Conservation (phyloP, 2,888 invertebrate genomes). For the Bhutanitis thaidina region DNA sequence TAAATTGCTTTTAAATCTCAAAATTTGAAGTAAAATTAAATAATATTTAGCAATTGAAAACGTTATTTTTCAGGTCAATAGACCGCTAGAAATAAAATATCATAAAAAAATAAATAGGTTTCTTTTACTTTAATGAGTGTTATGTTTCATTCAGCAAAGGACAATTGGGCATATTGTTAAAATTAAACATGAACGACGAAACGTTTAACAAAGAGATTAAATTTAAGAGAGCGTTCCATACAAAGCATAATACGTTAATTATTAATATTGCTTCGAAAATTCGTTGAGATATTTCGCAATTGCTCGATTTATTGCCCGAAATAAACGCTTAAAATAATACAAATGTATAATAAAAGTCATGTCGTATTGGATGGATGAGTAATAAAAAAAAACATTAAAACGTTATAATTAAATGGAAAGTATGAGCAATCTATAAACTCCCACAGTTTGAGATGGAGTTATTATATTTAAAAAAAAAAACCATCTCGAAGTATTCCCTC, state of each 20-base stretch:
- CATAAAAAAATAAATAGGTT: neutral
- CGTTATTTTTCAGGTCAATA: neutral
- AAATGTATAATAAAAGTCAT: constrained; percentile 46
- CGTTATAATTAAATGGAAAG: constrained; percentile 22
- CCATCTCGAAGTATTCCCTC: neutral
- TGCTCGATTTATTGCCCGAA: constrained; percentile 38
- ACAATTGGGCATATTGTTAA: neutral
- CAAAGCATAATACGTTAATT: constrained; percentile 21
- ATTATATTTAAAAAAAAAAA: neutral
- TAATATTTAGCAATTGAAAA: neutral
- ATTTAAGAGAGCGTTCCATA: constrained; percentile 26
- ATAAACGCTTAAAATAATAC: constrained; percentile 25
- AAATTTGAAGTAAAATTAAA: neutral
- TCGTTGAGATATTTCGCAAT: constrained; percentile 46
- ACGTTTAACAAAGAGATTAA: constrained; percentile 6
- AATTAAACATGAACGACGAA: neutral
- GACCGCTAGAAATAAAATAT: constrained; percentile 7
- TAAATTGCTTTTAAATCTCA: too few species aligned
- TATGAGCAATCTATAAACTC: constrained; percentile 28
- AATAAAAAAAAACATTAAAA: constrained; percentile 28
- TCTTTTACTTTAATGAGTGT: neutral
- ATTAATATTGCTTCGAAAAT: constrained; percentile 68
- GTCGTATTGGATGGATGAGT: constrained; percentile 63
- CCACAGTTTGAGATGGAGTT: neutral
- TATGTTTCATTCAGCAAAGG: neutral